Percentiles rank a stretch among this genome's conserved stretches.
These are phyloP conservation scores for Cinclus mexicanus DNA, from an alignment of 2,113 vertebrate genomes.

Conservation along the genomic window DNA sequence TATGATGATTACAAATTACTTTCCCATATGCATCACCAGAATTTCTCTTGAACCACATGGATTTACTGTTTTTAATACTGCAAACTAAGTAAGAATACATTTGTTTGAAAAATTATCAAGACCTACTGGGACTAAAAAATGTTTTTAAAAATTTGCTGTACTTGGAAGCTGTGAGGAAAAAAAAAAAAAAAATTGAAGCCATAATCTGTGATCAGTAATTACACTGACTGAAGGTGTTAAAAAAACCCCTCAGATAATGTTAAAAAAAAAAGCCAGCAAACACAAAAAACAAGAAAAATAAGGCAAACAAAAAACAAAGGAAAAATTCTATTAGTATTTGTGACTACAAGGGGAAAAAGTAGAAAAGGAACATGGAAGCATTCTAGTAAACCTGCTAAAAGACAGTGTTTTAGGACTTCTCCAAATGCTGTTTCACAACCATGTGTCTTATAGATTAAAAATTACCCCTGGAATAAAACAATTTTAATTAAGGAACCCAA, in stretches of 20 bases:
- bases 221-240: not conserved
- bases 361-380: not conserved
- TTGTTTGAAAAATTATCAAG: conserved; percentile 2
- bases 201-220: not conserved
- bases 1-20: not conserved
- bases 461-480: not conserved
- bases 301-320: not conserved
- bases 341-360: not conserved
- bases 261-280: not conserved
- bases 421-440: not conserved
- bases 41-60: not conserved
- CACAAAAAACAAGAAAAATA: not conserved
- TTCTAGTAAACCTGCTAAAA: not conserved
- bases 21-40: not conserved
- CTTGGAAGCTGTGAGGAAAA: not conserved
- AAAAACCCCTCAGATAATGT: not conserved
- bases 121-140: conserved; percentile 22
- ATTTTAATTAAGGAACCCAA: not conserved
- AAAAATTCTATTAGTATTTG: not conserved
- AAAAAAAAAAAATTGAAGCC: not conserved
- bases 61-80: not conserved
- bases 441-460: not conserved
- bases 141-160: not conserved
- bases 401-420: not conserved
- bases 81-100: not conserved